A percentile compares a stretch with the other conserved stretches of the same genome.
phyloP scores from a whole-genome alignment of 2,113 vertebrate species.

The Limnothrissa miodon region DNA sequence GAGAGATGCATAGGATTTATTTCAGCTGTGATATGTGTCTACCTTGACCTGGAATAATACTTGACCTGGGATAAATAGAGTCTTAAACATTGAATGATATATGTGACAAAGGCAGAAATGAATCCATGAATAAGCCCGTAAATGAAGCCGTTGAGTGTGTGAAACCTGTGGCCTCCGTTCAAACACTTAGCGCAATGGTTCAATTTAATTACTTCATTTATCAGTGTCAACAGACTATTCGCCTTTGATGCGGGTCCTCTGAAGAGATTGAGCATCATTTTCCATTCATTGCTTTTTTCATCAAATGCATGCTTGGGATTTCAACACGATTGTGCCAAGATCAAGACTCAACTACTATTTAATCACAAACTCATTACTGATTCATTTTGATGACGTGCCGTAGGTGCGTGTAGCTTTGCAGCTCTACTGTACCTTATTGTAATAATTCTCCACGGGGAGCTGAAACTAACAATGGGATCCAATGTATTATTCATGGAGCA shows the following conservation, averaged over 20 bases:
- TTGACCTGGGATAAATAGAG: not conserved
- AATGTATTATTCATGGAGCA: conserved; percentile 59
- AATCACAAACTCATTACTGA: conserved; percentile 21
- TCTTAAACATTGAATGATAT: not conserved
- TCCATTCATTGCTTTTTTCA: conserved; percentile 4
- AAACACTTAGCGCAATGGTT: conserved; percentile 61
- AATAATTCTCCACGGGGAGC: not conserved
- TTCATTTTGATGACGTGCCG: conserved; percentile 22
- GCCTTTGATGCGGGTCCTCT: conserved; percentile 8
- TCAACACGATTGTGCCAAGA: not conserved
- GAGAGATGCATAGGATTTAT: not conserved
- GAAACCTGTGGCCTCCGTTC: conserved; percentile 44
- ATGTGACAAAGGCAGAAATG: not conserved
- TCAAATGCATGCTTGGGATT: not conserved
- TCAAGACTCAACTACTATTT: conserved; percentile 4
- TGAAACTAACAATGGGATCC: conserved; percentile 21
- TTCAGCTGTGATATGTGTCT: not conserved
- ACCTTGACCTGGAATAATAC: not conserved
- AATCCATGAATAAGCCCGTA: conserved; percentile 37
- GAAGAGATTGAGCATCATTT: not conserved
- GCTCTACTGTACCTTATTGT: not conserved
- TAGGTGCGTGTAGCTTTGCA: not conserved
- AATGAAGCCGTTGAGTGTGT: conserved; percentile 42
- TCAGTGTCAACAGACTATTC: conserved; percentile 56
- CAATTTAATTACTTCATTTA: conserved; percentile 70